These are phyloP conservation scores for Julus scanicus DNA, from an alignment of 2,888 invertebrate genomes.

Conservation along the genomic window DNA sequence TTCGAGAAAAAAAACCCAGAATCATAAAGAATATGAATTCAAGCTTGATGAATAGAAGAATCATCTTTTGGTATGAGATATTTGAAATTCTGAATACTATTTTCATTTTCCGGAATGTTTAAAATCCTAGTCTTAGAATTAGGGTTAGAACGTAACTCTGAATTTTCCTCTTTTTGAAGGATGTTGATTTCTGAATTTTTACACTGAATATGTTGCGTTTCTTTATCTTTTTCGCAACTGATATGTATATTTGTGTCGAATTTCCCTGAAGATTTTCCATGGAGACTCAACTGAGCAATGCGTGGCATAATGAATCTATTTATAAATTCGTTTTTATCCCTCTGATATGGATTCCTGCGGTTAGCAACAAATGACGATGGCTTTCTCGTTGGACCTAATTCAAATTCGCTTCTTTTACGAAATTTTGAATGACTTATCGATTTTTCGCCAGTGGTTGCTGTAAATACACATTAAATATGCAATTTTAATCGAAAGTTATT, in stretches of 20 bases:
- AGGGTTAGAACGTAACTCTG: background rate
- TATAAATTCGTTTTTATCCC: background rate
- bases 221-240: background rate
- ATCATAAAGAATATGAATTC: background rate
- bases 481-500: too few relatives aligned
- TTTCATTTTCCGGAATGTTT: background rate
- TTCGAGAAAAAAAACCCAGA: background rate
- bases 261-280: background rate
- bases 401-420: constrained; percentile 25
- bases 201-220: constrained; percentile 1
- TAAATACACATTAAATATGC: constrained; percentile 5
- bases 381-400: background rate
- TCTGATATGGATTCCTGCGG: background rate
- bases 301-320: background rate
- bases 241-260: background rate
- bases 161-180: background rate
- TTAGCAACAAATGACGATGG: background rate
- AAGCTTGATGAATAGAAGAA: background rate
- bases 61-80: background rate
- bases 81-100: background rate
- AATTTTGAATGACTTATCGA: background rate
- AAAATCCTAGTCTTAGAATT: background rate
- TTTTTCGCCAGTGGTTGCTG: background rate
- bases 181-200: background rate
- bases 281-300: background rate